Conservation (phyloP, 2,888 invertebrate species). For the Nycteola revayana region DNA sequence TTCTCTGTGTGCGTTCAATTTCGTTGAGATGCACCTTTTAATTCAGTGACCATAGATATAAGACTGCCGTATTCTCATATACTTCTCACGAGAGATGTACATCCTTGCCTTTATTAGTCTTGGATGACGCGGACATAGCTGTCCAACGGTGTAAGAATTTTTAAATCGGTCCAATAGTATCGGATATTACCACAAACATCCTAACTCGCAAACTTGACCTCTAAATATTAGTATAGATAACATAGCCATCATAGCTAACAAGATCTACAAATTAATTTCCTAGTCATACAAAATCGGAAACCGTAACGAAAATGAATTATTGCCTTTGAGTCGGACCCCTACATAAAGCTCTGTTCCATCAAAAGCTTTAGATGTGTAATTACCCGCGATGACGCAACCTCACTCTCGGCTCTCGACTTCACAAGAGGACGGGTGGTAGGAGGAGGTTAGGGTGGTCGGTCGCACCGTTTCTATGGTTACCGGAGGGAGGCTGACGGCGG, state of each 20-base stretch:
- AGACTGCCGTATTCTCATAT: too few relatives aligned
- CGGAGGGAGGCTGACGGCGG: constrained; percentile 44
- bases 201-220: too few relatives aligned
- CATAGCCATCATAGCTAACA: background rate
- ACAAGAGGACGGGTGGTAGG: constrained; percentile 41
- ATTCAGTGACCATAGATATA: too few relatives aligned
- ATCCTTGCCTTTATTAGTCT: too few relatives aligned
- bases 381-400: constrained; percentile 62
- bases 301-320: constrained; percentile 42
- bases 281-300: constrained; percentile 25
- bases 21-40: too few relatives aligned
- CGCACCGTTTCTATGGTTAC: constrained; percentile 60
- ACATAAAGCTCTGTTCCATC: constrained; percentile 54
- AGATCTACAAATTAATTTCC: constrained; percentile 33
- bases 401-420: constrained; percentile 58
- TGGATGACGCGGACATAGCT: too few relatives aligned
- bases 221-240: too few relatives aligned
- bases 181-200: too few relatives aligned
- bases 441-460: constrained; percentile 29
- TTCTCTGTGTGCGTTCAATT: too few relatives aligned
- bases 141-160: too few relatives aligned
- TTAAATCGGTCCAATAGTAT: too few relatives aligned
- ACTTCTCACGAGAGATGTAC: too few relatives aligned
- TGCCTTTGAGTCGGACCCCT: constrained; percentile 40
- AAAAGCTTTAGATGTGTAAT: constrained; percentile 74